Conservation (phyloP, 1,140 invertebrate species). For the Drosophila micromelanica region DNA sequence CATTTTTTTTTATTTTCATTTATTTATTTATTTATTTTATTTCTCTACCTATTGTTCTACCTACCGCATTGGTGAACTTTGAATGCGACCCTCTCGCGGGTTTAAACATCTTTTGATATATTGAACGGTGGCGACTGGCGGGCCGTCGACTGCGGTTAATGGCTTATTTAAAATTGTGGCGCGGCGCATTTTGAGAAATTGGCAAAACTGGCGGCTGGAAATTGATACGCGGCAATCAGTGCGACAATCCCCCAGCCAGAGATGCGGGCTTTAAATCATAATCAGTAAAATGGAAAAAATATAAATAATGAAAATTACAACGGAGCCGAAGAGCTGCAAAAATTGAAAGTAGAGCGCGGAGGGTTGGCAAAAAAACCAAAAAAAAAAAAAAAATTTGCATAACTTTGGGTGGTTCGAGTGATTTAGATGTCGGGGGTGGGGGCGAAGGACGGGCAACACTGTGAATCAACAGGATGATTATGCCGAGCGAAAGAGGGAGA, state of each 20-base stretch:
- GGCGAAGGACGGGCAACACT: constrained; percentile 35
- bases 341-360: constrained; percentile 74
- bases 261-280: constrained; percentile 76
- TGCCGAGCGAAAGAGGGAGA: constrained; percentile 11
- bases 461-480: constrained; percentile 79
- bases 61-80: neutral
- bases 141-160: constrained; percentile 76
- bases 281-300: constrained; percentile 83
- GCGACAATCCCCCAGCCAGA: constrained; percentile 37
- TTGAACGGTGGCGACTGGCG: constrained; percentile 72
- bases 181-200: constrained; percentile 72
- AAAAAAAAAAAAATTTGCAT: constrained; percentile 66
- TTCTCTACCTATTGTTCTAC: neutral
- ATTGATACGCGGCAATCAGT: constrained; percentile 77
- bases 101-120: constrained; percentile 67
- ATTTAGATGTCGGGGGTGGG: constrained; percentile 26
- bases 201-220: constrained; percentile 74
- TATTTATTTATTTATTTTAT: too few relatives aligned
- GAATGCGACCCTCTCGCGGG: neutral
- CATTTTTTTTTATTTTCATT: too few relatives aligned
- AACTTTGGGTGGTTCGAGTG: constrained; percentile 53
- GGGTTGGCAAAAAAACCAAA: constrained; percentile 57
- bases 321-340: constrained; percentile 40
- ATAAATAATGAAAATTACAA: constrained; percentile 81
- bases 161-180: constrained; percentile 77